phyloP scores from a whole-genome alignment of 2,888 invertebrate species.

The Aromia moschata region DNA sequence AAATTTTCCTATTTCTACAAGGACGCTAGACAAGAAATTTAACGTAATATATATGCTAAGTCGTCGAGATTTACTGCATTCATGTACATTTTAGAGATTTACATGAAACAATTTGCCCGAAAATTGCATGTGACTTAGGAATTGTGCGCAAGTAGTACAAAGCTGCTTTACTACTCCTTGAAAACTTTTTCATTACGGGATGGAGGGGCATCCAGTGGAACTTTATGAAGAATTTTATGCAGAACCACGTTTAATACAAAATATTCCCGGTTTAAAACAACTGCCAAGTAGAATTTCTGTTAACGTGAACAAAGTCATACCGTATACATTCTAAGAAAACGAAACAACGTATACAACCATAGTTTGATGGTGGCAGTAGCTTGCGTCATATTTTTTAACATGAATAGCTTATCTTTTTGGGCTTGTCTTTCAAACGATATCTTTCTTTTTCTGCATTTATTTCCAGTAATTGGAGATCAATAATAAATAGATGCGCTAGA shows the following conservation, averaged over 20 bases:
- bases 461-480: no score
- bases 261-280: constrained; percentile 6
- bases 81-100: constrained; percentile 31
- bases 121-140: constrained; percentile 31
- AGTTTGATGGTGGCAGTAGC: not conserved
- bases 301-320: not conserved
- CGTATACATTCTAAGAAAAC: constrained; percentile 12
- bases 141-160: constrained; percentile 34
- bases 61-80: constrained; percentile 6
- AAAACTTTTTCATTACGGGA: constrained; percentile 12
- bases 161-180: constrained; percentile 19
- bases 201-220: constrained; percentile 7
- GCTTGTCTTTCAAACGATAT: no score
- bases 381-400: no score
- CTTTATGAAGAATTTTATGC: constrained; percentile 17
- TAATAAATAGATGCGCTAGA: no score
- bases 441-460: no score
- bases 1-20: no score
- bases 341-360: not conserved
- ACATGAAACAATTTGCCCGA: constrained; percentile 30
- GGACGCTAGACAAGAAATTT: no score
- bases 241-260: constrained; percentile 2
- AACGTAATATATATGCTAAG: constrained; percentile 18
- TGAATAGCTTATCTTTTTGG: no score
- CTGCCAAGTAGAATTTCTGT: constrained; percentile 17